phyloP scores from a whole-genome alignment of 2,797 vertebrate genomes.

The Tolypeutes matacus region DNA sequence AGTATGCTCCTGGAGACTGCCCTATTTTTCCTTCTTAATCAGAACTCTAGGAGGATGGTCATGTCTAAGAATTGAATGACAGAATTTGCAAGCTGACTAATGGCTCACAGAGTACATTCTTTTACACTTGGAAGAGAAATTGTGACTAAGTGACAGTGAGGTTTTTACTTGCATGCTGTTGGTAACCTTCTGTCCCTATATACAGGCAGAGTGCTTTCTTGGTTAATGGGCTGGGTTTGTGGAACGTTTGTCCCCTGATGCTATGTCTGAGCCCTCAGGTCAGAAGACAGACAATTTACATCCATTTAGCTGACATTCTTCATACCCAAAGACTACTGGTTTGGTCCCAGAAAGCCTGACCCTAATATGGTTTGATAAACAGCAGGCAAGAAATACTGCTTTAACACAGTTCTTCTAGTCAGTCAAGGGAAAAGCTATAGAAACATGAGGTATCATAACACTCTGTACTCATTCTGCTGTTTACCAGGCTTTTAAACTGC shows the following conservation, averaged over 20 bases:
- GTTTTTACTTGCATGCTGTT: not conserved
- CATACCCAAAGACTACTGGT: slow-evolving; percentile 42
- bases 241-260: slow-evolving; percentile 18
- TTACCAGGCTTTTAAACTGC: slow-evolving; percentile 43
- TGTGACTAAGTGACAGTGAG: slow-evolving; percentile 67
- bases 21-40: slow-evolving; percentile 73
- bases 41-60: slow-evolving; percentile 64
- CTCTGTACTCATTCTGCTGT: not conserved
- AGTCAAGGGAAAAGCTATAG: slow-evolving; percentile 36
- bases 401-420: slow-evolving; percentile 50
- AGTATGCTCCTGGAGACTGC: slow-evolving; percentile 70
- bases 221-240: slow-evolving; percentile 64
- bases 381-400: slow-evolving; percentile 52
- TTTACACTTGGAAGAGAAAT: slow-evolving; percentile 58
- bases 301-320: slow-evolving; percentile 69
- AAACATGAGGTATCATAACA: not conserved
- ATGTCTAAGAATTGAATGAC: slow-evolving; percentile 66
- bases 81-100: slow-evolving; percentile 69
- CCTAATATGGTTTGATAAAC: slow-evolving; percentile 67
- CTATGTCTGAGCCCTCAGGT: slow-evolving; percentile 56
- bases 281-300: slow-evolving; percentile 70
- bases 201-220: slow-evolving; percentile 21
- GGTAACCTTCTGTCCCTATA: slow-evolving; percentile 26
- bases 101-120: slow-evolving; percentile 39
- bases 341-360: slow-evolving; percentile 63